Conservation (phyloP, 2,113 vertebrate species). For the Rhizomys pruinosus region DNA sequence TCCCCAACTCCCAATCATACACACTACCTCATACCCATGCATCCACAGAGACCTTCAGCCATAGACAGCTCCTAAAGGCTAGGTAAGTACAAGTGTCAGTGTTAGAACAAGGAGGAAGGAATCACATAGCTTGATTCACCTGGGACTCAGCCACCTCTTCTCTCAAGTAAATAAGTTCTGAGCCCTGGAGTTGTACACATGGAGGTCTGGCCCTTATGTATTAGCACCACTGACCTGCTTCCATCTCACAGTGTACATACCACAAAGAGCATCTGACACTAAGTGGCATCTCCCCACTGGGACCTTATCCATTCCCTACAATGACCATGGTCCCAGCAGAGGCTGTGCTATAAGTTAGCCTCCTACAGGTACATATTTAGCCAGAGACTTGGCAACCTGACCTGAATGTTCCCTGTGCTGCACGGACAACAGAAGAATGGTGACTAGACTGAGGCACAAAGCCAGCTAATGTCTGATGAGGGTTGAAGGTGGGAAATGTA, state of each 20-base stretch:
- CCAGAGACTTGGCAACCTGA: slow-evolving; percentile 18
- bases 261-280: background rate
- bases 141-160: background rate
- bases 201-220: background rate
- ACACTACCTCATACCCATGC: background rate
- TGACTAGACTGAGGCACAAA: background rate
- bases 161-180: background rate
- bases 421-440: background rate
- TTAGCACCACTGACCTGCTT: background rate
- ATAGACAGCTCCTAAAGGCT: background rate
- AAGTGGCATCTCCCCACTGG: background rate
- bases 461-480: background rate
- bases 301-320: background rate
- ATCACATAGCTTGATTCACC: background rate
- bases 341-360: background rate
- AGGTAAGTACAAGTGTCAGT: background rate
- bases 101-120: background rate
- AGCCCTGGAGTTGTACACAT: background rate
- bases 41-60: background rate
- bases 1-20: background rate
- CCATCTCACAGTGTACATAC: background rate
- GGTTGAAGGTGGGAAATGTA: background rate
- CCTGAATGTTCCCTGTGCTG: background rate
- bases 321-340: background rate
- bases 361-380: background rate